Evolutionary conservation across 2,888 invertebrate species (phyloP), one percentile per base, ranked within the genome.

Genomic region (Phyllotreta striolata): DNA sequence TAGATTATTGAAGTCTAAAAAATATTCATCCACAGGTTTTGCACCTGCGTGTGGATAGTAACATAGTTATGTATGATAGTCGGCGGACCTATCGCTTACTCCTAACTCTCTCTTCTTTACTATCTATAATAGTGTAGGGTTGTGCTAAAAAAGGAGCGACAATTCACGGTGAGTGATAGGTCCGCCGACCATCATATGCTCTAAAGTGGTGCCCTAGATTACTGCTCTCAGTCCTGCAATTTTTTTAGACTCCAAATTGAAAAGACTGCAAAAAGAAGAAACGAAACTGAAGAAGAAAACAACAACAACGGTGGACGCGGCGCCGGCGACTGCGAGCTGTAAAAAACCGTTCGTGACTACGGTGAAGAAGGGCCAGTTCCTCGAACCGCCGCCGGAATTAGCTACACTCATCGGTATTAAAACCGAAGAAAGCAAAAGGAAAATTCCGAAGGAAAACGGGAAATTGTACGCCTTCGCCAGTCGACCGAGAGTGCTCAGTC

Each of bases 291-390:
- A 67, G 55, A 72, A 72, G 72, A 73, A 61, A 60, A 69, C 56
- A 64, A 68, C 66, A 60, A 69, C 56, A 64, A 68, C 66, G 70
- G 46, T 70, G 52, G 71, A 72, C 51, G 24, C 24, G 64, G 68
- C 66, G 70, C 47, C 70, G 54, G 70, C 72, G 51, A 62, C 65
- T 7, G 52, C 59, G n/a, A 55, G 66, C n/a, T 71, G 70, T 35
- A 76, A 76, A 41, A 84, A 83, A 63, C 87, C 91, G 7, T 93
- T 93, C 77, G 88, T 93, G 68, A 92, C 92, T 7, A 92, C 92
- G 0, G 93, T 93, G 46, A 90, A 89, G 72, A 87, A 87, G 56
- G 93, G 93, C 1, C 87, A 89, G 73, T 93, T 93, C 78, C 81
- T 93, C 68, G 88, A 90, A 75, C 93, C 93, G 4, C 91, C 92